Base-by-base conservation (phyloP, 2,113 vertebrate genomes). In the Mastomys coucha region DNA sequence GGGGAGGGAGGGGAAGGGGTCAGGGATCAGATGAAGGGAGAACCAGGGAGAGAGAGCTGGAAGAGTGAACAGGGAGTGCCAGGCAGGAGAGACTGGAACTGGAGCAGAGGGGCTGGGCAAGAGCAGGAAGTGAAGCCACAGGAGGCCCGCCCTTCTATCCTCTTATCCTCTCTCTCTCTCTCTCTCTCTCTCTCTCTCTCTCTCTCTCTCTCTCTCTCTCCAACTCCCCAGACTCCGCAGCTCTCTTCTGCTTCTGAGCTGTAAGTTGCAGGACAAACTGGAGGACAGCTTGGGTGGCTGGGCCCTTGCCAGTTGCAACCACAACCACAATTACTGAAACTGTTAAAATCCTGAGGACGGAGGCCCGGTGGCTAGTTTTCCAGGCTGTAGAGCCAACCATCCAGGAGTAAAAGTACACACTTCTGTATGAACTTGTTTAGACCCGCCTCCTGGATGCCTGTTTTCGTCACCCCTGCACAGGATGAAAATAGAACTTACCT, bases 401-500 rank as follows among this genome's bases (percentile, higher is more conserved):
- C 12, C 39, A 2, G 26, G 8, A 24, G 13, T 11, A 82, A 67
- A 42, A 28, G 3, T 10, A 19, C 1, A 8, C 0, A 53, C 11
- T 1, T 2, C 14, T 26, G 9, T 0, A 0, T 11, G 10, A 56
- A 51, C 31, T 31, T 63, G 73, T 53, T 88, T 51, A 88, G 51
- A 63, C 2, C 13, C 3, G 14, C 39, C n/a, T 84, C 22, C 65
- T 10, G 11, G n/a, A 3, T 0, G 2, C 8, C 20, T 2, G 24
- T 2, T 45, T 81, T 63, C n/a, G 67, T 63, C 77, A 33, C 56
- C 45, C 72, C 82, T n/a, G 7, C 3, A 0, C 1, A 33, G 42
- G 4, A 31, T 19, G 60, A 39, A 63, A 67, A 36, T 17, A 51
- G 58, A 36, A 17, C 73, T 91, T 26, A 49, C 28, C 39, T 77